Evolutionary conservation across 2,888 invertebrate genomes (phyloP).

Genomic region (Platynereis dumerilii): DNA sequence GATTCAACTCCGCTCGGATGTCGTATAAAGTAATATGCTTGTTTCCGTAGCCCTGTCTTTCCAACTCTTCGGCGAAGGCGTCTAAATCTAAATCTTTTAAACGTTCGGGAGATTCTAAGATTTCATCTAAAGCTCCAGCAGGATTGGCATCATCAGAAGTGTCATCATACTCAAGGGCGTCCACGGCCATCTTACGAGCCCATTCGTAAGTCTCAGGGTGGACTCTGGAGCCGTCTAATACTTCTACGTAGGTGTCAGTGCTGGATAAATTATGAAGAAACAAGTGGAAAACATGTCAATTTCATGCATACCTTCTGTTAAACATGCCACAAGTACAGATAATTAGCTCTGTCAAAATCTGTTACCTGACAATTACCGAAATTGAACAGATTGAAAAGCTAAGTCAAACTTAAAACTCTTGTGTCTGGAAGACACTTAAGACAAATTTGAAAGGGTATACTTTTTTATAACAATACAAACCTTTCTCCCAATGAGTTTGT

Average conservation of each 20-base stretch:
- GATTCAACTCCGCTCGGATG: conserved; percentile 92
- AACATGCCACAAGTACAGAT: not conserved
- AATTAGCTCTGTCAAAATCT: too few species aligned
- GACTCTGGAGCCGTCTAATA: conserved; percentile 94
- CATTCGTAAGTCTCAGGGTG: conserved; percentile 99
- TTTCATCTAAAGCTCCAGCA: conserved; percentile 96
- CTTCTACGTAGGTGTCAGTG: conserved; percentile 94
- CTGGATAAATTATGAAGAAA: conserved; percentile 38
- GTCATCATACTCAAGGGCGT: conserved; percentile 97
- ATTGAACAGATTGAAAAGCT: not conserved
- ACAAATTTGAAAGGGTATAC: too few species aligned
- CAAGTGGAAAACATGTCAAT: not conserved
- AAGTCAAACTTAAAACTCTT: not conserved
- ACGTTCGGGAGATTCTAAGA: conserved; percentile 91
- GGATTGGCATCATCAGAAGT: conserved; percentile 83
- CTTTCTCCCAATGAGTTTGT: conserved; percentile 89
- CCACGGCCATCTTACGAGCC: conserved; percentile 99
- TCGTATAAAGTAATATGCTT: conserved; percentile 90
- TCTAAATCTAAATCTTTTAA: conserved; percentile 95
- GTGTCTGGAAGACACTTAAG: not conserved
- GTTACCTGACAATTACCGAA: too few species aligned
- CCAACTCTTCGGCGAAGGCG: conserved; percentile 96
- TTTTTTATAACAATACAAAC: conserved; percentile 32
- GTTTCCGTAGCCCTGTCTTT: conserved; percentile 78
- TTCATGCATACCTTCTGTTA: not conserved